A percentile compares a stretch with the other conserved stretches of the same genome.
Conservation (phyloP, 2,113 vertebrate genomes). For the Xiphophorus hellerii region DNA sequence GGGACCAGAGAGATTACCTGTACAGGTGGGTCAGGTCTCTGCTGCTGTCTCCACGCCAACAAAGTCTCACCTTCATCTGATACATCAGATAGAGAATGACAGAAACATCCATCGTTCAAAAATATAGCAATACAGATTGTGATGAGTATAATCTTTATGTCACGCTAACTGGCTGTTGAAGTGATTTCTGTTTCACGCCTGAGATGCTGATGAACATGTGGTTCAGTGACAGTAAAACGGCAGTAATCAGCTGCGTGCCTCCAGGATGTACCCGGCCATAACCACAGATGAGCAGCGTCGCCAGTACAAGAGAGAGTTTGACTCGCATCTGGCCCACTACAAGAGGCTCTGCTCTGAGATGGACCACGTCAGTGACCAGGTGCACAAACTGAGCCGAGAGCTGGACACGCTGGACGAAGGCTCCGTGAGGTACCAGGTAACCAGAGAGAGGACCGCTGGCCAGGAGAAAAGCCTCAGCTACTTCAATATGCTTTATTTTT, state of each 20-base stretch:
- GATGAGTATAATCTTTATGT: too few relatives aligned
- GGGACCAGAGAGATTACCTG: conserved; percentile 65
- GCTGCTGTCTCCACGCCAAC: background rate
- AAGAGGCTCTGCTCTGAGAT: conserved; percentile 84
- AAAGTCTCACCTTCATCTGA: background rate
- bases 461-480: background rate
- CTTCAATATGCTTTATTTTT: too few relatives aligned
- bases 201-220: background rate
- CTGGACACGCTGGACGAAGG: conserved; percentile 79
- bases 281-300: conserved; percentile 76
- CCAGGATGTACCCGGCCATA: conserved; percentile 83
- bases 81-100: background rate
- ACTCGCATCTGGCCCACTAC: conserved; percentile 77
- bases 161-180: too few relatives aligned
- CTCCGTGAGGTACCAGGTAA: conserved; percentile 83
- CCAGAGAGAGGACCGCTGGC: background rate
- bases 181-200: too few relatives aligned
- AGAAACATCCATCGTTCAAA: background rate
- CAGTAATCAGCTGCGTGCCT: background rate
- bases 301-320: conserved; percentile 84
- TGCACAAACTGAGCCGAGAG: conserved; percentile 81
- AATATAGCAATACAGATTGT: background rate
- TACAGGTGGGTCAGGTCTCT: conserved; percentile 67
- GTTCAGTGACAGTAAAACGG: background rate
- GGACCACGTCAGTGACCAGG: conserved; percentile 83